Percentiles rank a stretch among this genome's conserved stretches.
These are phyloP conservation scores for Stegana nigrithorax DNA, from an alignment of 2,888 invertebrate species.

Conservation along the genomic window DNA sequence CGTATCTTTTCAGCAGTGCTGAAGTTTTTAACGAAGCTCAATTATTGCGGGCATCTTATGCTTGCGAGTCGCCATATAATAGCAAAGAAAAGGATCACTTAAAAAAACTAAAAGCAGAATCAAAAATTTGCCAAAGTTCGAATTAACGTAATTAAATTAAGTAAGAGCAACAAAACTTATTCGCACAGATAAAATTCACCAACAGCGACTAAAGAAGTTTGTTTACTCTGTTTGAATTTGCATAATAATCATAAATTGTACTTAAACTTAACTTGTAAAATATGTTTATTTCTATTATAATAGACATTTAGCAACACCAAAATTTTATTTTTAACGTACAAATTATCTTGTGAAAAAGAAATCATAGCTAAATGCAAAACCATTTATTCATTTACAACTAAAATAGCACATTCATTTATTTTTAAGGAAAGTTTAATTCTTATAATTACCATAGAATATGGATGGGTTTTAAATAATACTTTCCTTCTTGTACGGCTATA, in stretches of 20 bases:
- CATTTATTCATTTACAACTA: no score
- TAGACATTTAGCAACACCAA: slow-evolving; percentile 41
- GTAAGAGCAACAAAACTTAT: slow-evolving; percentile 10
- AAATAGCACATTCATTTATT: no score
- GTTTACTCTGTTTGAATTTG: not conserved
- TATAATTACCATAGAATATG: no score
- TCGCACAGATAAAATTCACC: not conserved
- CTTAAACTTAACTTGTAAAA: slow-evolving; percentile 38
- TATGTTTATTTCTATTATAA: slow-evolving; percentile 11
- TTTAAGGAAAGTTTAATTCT: no score
- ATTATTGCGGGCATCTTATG: slow-evolving; percentile 88
- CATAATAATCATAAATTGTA: slow-evolving; percentile 48
- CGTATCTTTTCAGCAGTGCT: slow-evolving; percentile 80
- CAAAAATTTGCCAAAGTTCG: slow-evolving; percentile 41
- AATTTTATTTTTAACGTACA: slow-evolving; percentile 38
- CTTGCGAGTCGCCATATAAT: slow-evolving; percentile 92
- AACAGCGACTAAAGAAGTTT: not conserved
- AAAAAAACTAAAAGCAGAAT: slow-evolving; percentile 79
- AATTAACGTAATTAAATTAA: slow-evolving; percentile 31
- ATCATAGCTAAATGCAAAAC: no score
- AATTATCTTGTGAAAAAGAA: no score
- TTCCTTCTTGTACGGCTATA: no score
- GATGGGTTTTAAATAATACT: no score
- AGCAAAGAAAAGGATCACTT: slow-evolving; percentile 89
- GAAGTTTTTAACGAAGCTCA: slow-evolving; percentile 86